These are phyloP conservation scores for Acrobeloides nanus DNA, from an alignment of 2,888 invertebrate species.

Conservation along the genomic window DNA sequence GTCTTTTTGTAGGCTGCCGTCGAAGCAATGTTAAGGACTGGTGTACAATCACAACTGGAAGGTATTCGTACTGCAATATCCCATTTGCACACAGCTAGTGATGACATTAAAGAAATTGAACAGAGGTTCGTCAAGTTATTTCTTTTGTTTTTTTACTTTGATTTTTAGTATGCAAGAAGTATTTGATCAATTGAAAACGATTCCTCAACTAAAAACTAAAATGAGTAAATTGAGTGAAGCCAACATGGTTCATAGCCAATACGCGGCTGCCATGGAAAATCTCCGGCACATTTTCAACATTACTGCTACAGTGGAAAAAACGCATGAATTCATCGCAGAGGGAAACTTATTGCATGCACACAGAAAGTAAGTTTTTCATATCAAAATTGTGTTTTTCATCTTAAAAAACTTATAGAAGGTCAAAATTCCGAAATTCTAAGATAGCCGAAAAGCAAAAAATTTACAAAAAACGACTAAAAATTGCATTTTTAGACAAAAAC, in stretches of 20 bases:
- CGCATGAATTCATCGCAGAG: constrained; percentile 81
- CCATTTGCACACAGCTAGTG: constrained; percentile 75
- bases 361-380: constrained; percentile 60
- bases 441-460: too few species aligned
- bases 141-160: constrained; percentile 8
- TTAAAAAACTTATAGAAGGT: too few species aligned
- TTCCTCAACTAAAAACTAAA: constrained; percentile 72
- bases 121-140: constrained; percentile 59
- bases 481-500: too few species aligned
- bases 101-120: constrained; percentile 68
- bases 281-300: constrained; percentile 95
- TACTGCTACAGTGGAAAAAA: constrained; percentile 87
- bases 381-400: constrained; percentile 1
- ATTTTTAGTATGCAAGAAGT: constrained; percentile 68
- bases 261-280: constrained; percentile 94
- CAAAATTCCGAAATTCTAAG: too few species aligned
- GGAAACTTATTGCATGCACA: constrained; percentile 90
- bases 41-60: constrained; percentile 93
- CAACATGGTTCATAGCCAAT: constrained; percentile 84
- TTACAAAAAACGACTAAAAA: too few species aligned
- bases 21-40: constrained; percentile 90
- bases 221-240: constrained; percentile 80
- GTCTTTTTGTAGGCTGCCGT: constrained; percentile 68
- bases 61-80: constrained; percentile 87
- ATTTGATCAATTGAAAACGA: constrained; percentile 67